phyloP scores from a whole-genome alignment of 2,113 vertebrate genomes.

The Cavia aperea region DNA sequence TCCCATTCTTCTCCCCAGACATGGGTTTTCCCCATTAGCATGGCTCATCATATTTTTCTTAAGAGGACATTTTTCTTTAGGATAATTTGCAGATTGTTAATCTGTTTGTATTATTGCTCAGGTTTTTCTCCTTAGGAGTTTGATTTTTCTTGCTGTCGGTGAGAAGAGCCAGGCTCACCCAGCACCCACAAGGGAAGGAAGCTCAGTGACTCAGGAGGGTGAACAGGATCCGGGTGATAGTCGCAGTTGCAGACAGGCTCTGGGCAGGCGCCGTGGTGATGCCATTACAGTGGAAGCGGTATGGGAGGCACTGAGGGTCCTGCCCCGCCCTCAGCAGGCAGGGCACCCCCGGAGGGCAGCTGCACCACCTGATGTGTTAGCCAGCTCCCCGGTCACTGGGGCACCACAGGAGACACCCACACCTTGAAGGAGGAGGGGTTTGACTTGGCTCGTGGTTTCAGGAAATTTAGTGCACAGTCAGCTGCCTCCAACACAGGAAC shows the following conservation, averaged over 20 bases:
- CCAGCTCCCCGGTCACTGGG: neutral
- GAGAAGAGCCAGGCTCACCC: neutral
- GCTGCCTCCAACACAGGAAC: neutral
- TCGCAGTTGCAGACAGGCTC: neutral
- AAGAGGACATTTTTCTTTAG: slow-evolving; percentile 29
- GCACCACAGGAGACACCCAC: neutral
- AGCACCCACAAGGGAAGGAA: neutral
- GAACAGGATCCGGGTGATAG: accelerated
- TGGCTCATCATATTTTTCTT: neutral
- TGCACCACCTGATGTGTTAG: neutral
- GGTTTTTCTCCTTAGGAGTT: neutral
- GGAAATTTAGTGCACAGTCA: neutral
- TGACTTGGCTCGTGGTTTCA: neutral
- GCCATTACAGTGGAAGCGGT: accelerated
- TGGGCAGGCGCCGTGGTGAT: accelerated
- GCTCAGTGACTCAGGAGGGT: accelerated
- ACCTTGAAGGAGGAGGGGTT: neutral
- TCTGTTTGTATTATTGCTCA: neutral
- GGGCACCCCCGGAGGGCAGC: too few species aligned
- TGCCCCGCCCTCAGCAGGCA: accelerated
- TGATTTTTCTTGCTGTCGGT: neutral
- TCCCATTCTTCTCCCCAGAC: neutral
- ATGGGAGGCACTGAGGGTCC: accelerated
- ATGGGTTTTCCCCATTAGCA: neutral
- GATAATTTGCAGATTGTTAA: slow-evolving; percentile 34